A percentile compares a stretch with the other conserved stretches of the same genome.
Conservation (phyloP, 2,797 vertebrate species). For the Xiphophorus birchmanni region DNA sequence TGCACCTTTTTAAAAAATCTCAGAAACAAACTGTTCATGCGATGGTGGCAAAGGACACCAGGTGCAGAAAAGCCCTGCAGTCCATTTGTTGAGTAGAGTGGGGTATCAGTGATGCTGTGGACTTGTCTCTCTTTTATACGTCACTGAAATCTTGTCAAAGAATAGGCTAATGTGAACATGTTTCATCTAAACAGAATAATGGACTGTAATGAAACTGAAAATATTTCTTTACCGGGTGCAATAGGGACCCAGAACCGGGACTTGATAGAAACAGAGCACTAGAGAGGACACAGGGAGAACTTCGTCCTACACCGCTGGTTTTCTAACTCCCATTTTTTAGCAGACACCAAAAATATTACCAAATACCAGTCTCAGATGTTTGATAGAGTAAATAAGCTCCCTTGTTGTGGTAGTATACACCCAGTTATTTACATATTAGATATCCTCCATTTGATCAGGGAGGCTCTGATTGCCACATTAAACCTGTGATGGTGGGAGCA, state of each 20-base stretch:
- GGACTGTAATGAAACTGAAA: background rate
- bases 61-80: too few relatives aligned
- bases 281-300: background rate
- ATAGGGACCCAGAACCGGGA: background rate
- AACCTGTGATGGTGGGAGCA: constrained; percentile 37
- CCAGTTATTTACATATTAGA: constrained; percentile 55
- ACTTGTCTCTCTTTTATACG: too few relatives aligned
- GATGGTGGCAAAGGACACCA: background rate
- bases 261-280: background rate
- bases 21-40: background rate
- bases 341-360: background rate
- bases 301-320: background rate
- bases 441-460: constrained; percentile 65
- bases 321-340: background rate
- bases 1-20: background rate
- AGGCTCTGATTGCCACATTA: constrained; percentile 50
- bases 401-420: constrained; percentile 12
- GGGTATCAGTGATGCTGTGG: background rate
- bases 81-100: too few relatives aligned
- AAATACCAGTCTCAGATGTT: constrained; percentile 2
- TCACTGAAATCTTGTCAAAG: background rate
- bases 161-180: background rate
- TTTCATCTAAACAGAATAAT: background rate
- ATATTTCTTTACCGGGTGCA: background rate
- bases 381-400: constrained; percentile 13